Percentiles rank a stretch among this genome's conserved stretches.
Conservation (phyloP, 2,113 vertebrate species). For the Sminthopsis crassicaudata region DNA sequence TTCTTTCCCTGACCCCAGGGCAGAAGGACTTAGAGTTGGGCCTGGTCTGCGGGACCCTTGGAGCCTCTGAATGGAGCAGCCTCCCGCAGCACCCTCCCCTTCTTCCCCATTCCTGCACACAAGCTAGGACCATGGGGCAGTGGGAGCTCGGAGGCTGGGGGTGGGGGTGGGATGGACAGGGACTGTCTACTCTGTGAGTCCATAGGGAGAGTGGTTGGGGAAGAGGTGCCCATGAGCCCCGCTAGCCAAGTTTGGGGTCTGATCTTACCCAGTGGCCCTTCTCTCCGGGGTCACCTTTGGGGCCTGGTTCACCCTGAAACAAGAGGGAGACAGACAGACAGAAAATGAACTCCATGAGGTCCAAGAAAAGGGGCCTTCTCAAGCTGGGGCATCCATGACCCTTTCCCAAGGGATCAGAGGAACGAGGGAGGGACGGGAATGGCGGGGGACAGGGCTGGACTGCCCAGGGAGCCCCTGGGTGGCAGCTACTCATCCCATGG, state of each 20-base stretch:
- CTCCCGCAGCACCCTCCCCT: neutral
- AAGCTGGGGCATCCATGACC: neutral
- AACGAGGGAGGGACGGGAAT: neutral
- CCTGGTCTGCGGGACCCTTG: neutral
- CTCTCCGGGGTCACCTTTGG: conserved; percentile 92
- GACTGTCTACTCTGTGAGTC: conserved; percentile 20
- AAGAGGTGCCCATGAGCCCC: neutral
- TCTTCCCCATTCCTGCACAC: neutral
- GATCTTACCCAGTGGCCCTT: conserved; percentile 94
- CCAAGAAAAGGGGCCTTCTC: neutral
- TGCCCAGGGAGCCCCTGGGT: neutral
- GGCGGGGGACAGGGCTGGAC: neutral
- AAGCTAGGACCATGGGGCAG: neutral
- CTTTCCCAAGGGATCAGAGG: neutral
- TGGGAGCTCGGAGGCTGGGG: neutral
- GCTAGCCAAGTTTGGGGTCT: neutral
- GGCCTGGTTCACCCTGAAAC: conserved; percentile 90
- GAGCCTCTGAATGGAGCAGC: neutral
- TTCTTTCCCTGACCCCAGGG: neutral
- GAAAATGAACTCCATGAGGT: neutral
- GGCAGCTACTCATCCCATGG: neutral
- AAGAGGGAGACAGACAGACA: conserved; percentile 49
- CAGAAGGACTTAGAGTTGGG: neutral
- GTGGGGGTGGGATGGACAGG: neutral
- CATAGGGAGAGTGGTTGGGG: neutral